Base-by-base conservation (phyloP, 2,888 invertebrate genomes). In the Julus scanicus region DNA sequence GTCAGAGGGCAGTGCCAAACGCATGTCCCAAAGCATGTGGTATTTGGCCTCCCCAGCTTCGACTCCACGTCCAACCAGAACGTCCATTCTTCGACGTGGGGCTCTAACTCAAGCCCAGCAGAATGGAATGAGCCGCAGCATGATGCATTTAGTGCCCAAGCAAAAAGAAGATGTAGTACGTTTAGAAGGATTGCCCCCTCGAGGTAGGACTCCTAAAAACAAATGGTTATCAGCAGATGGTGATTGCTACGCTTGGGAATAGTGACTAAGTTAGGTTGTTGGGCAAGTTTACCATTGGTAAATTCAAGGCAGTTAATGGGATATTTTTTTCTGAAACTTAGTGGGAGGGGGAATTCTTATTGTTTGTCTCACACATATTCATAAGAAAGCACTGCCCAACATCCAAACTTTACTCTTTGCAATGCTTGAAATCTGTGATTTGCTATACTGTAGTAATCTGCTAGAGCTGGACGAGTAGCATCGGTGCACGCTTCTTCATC, bases 21-120 rank as follows among this genome's bases (percentile, higher is more conserved):
- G 71, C 37, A 88, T 87, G 87, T 89, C 90, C 53, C 88, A 89
- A 85, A 90, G 90, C 88, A 89, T 90, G 90, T 86, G 90, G 88
- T 90, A 90, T 37, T 88, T 90, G 88, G 86, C 89, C 49, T 86
- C 89, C 40, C 39, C 88, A 29, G 71, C 84, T 17, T 48, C 49
- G 4, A 49, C 86, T 86, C 90, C 89, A 17, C 88, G 89, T 44
- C 88, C 90, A 5, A 90, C 90, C 17, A 88, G 90, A 48, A 89
- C 90, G 87, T 90, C 90, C 20, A 89, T 89, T 29, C 88, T 90
- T n/a, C 88, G 90, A 86, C 88, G 89, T n/a, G 88, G 89, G 48
- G 90, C 89, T 29, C 87, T 88, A 17, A 17, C 85, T 13, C 20
- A 48, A 20, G 83, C 84, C 20, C 86, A 84, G 71, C 88, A 84